Evolutionary conservation across 2,888 invertebrate species (phyloP), one percentile per base, ranked within the genome.

Genomic region (Nomada ferruginata): DNA sequence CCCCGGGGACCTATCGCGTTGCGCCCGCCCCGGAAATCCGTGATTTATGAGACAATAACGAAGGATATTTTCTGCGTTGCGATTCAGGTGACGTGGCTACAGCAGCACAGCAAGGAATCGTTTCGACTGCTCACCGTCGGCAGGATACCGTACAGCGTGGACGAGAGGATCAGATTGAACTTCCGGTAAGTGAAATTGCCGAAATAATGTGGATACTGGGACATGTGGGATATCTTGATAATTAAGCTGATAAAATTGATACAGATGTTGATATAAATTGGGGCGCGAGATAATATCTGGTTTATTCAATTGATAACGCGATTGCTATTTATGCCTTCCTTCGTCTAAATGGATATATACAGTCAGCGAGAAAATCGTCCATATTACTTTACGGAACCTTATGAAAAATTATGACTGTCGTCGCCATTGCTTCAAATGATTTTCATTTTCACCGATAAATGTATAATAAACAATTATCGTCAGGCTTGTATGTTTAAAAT

Each of bases 51-150:
- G 59, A 68, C 64, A 81, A 81, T 80, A 80, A 80, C 66, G 80
- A 72, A 52, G 57, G 42, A 79, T 77, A 66, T 79, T 74, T 75
- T 52, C 69, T 85, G 79, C 68, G 55, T 53, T 4, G 52, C 26
- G 73, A 47, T 94, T 93, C 94, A 96, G 96, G 96, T 96, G 84
- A 95, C 95, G 76, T 96, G 95, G 96, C 91, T 95, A 65, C 95
- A 95, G 87, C 94, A 95, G 86, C 94, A 95, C 82, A 94, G 94
- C 90, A 94, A 94, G 75, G 95, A 95, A 83, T 95, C 94, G 47
- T 95, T 96, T 87, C 95, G 95, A 86, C 93, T 96, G 84, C 94
- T 96, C 76, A 95, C 95, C 5, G 95, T 95, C 15, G 95, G 95
- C 52, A 94, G 94, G 85, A 94, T 94, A 75, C 94, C 95, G 23